Conservation (phyloP, 92 coral and sea anemone species). For the Bergia puertoricense region DNA sequence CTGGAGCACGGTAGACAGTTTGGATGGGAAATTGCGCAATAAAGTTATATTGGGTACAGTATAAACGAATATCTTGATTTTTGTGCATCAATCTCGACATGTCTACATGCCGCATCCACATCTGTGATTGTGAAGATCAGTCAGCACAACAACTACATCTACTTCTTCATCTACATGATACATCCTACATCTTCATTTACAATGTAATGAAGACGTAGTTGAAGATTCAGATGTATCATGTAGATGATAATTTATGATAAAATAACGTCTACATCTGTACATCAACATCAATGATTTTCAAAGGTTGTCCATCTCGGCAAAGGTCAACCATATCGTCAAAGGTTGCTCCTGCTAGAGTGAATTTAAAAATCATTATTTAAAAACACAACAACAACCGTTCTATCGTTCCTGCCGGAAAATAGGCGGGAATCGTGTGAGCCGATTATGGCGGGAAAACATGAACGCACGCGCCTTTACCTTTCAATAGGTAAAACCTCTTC, state of each 20-base stretch:
- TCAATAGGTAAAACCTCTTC: too few species aligned
- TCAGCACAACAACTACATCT: neutral
- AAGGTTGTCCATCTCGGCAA: neutral
- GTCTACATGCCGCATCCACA: neutral
- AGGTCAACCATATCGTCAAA: neutral
- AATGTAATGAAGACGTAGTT: neutral
- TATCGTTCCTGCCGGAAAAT: too few species aligned
- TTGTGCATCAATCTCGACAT: neutral
- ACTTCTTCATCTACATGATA: neutral
- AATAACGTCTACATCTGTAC: neutral
- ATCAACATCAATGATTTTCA: too few species aligned
- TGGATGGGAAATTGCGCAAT: neutral
- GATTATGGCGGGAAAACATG: too few species aligned
- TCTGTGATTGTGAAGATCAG: neutral
- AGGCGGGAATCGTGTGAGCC: too few species aligned
- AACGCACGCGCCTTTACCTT: too few species aligned
- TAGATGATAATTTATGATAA: too few species aligned
- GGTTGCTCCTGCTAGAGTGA: too few species aligned
- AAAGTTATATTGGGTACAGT: neutral
- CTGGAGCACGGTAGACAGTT: neutral
- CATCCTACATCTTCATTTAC: neutral
- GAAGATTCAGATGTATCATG: too few species aligned
- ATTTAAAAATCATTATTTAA: too few species aligned
- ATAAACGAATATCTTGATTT: neutral
- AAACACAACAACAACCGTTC: too few species aligned